Evolutionary conservation across 2,113 vertebrate genomes (phyloP).

Genomic region (human): GRCh38 chr7:108115501-108116000

Average conservation of each 20-base stretch:
- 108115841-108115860: neutral
- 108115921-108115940: neutral
- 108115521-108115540: too few relatives aligned
- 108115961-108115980: neutral
- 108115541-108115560: too few relatives aligned
- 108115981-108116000: conserved; percentile 56
- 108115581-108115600: too few relatives aligned
- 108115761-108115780: neutral
- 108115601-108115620: too few relatives aligned
- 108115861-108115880: neutral
- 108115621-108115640: neutral
- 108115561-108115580: too few relatives aligned
- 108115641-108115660: neutral
- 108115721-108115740: neutral
- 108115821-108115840: neutral
- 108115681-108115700: neutral
- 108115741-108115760: neutral
- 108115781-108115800: neutral
- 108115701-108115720: neutral
- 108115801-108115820: neutral
- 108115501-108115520: too few relatives aligned
- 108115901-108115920: neutral
- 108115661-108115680: neutral
- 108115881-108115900: neutral
- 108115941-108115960: neutral